Evolutionary conservation across 2,797 vertebrate genomes (phyloP).

Genomic region (Sparidentex hasta): DNA sequence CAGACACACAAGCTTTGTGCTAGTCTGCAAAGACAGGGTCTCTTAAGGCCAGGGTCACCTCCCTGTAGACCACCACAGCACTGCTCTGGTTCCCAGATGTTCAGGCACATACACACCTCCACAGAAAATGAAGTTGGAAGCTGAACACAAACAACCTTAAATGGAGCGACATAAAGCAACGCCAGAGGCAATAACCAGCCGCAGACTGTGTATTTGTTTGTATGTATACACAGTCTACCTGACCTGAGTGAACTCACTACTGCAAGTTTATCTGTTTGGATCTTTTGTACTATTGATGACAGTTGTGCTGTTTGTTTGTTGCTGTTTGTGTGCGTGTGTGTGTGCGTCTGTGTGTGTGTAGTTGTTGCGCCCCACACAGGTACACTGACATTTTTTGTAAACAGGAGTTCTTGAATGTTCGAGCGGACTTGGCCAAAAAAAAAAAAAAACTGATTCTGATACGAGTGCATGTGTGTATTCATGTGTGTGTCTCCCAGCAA

Average conservation of each 20-base stretch:
- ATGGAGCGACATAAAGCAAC: slow-evolving; percentile 63
- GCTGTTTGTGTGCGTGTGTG: neutral
- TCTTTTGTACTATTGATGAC: neutral
- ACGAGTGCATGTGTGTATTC: slow-evolving; percentile 9
- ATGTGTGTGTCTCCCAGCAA: slow-evolving; percentile 45
- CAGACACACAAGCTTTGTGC: slow-evolving; percentile 81
- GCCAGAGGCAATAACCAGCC: slow-evolving; percentile 87
- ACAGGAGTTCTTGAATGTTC: neutral
- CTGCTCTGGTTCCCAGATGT: slow-evolving; percentile 83
- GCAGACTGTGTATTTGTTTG: slow-evolving; percentile 83
- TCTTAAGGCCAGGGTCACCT: slow-evolving; percentile 85
- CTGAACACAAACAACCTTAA: slow-evolving; percentile 81
- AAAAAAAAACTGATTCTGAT: neutral
- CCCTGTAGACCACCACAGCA: slow-evolving; percentile 84
- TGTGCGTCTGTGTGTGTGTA: neutral
- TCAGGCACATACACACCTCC: slow-evolving; percentile 35
- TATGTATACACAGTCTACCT: slow-evolving; percentile 22
- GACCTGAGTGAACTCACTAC: slow-evolving; percentile 15
- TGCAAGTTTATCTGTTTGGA: slow-evolving; percentile 10
- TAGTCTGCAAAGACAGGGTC: slow-evolving; percentile 82
- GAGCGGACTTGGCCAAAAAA: neutral
- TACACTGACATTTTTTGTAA: neutral
- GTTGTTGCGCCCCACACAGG: neutral
- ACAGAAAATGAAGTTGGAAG: slow-evolving; percentile 47
- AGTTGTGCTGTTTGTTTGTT: neutral